These are phyloP conservation scores for Ichneumon xanthorius DNA, from an alignment of 2,888 invertebrate genomes.

Conservation along the genomic window DNA sequence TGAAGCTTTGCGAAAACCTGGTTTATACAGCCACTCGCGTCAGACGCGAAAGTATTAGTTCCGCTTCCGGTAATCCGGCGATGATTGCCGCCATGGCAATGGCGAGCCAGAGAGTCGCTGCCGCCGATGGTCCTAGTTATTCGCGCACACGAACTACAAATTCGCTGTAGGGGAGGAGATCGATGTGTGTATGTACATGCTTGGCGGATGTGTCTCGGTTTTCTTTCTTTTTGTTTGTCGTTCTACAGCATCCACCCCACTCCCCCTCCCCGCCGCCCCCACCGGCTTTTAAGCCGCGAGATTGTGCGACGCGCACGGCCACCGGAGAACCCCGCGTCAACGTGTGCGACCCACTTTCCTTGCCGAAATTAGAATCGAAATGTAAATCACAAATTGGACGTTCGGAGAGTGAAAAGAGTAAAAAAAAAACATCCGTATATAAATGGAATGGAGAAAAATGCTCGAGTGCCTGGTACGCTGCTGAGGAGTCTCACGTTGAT, in stretches of 20 bases:
- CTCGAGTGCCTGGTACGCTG: not conserved
- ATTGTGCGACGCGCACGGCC: conserved; percentile 39
- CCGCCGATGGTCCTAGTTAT: conserved; percentile 23
- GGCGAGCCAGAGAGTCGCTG: conserved; percentile 13
- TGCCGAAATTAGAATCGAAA: conserved; percentile 58
- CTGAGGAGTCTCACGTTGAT: not conserved
- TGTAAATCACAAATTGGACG: conserved; percentile 49
- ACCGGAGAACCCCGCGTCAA: conserved; percentile 21
- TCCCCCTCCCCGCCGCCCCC: not conserved
- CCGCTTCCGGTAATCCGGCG: conserved; percentile 66
- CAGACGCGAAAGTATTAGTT: conserved; percentile 64
- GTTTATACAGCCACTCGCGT: conserved; percentile 31
- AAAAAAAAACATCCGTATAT: not conserved
- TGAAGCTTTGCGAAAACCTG: conserved; percentile 21
- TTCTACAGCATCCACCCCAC: conserved; percentile 6
- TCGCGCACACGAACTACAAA: conserved; percentile 37
- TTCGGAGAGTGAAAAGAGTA: not conserved
- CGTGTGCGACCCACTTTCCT: conserved; percentile 55
- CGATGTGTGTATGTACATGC: not conserved
- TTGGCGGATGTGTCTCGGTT: conserved; percentile 16
- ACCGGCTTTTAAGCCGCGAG: conserved; percentile 45
- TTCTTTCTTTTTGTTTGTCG: conserved; percentile 41
- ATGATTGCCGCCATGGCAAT: conserved; percentile 61
- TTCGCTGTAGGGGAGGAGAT: conserved; percentile 4
- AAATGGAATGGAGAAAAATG: not conserved